A percentile compares a stretch with the other conserved stretches of the same genome.
These are phyloP conservation scores for Amphilophus citrinellus DNA, from an alignment of 2,113 vertebrate species.

Conservation along the genomic window DNA sequence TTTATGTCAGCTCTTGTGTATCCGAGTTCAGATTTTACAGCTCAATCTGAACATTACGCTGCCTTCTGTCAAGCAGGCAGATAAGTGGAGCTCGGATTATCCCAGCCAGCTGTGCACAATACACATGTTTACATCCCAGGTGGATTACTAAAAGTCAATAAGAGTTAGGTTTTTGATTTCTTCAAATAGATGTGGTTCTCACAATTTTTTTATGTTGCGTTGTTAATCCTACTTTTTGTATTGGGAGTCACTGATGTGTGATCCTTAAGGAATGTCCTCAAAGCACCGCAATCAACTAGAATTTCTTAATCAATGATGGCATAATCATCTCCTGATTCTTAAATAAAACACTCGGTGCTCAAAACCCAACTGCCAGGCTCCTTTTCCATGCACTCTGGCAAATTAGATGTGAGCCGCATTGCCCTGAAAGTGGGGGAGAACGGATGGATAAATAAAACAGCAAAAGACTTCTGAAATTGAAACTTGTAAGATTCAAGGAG, in stretches of 20 bases:
- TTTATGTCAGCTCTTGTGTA: not conserved
- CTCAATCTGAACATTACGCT: not conserved
- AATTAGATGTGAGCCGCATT: not conserved
- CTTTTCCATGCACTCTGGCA: not conserved
- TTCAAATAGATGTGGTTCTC: not conserved
- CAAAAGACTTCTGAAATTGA: not conserved
- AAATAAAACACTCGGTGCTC: not conserved
- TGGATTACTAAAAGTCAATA: slow-evolving; percentile 23
- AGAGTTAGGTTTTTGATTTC: not conserved
- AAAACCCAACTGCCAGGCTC: not conserved
- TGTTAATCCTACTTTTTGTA: not conserved
- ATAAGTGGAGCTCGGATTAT: slow-evolving; percentile 34
- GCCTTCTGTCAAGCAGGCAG: slow-evolving; percentile 20
- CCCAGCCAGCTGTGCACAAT: slow-evolving; percentile 35
- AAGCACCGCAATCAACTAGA: not conserved
- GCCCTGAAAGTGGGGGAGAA: not conserved
- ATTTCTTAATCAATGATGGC: slow-evolving; percentile 2
- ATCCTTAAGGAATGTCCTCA: not conserved
- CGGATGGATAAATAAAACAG: not conserved
- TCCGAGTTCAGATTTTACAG: not conserved
- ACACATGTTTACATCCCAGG: slow-evolving; percentile 23
- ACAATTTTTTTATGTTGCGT: not conserved
- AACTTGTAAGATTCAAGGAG: slow-evolving; percentile 16
- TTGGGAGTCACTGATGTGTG: slow-evolving; percentile 1
- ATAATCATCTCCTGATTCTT: not conserved